Evolutionary conservation across 2,113 vertebrate genomes (phyloP), one percentile per base, ranked within the genome.

Genomic region (Neoarius graeffei): DNA sequence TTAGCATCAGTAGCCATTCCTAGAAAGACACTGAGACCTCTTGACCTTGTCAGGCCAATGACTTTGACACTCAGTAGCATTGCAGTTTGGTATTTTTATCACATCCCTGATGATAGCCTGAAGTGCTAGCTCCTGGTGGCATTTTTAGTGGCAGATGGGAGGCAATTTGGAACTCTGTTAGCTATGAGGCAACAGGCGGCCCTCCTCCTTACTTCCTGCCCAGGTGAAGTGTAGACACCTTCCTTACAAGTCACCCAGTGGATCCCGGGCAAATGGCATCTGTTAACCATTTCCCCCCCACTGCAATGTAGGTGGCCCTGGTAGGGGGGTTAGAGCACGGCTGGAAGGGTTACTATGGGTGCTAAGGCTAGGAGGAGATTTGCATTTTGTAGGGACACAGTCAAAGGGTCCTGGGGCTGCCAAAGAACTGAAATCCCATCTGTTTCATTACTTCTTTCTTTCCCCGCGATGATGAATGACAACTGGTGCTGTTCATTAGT

Each of bases 131-230:
- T 77, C 84, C 80, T 89, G 93, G 84, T 84, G 85, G 77, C 74
- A 20, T 88, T 91, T 93, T 91, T 92, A 83, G 90, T 86, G 48
- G 80, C 87, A 90, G 88, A 90, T 64, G 69, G 91, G 90, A 90
- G 88, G 87, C 76, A 87, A 91, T 91, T 94, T 92, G 91, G 89
- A 92, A 83, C 86, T 82, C 69, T 86, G 91, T 93, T 93, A 93
- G 86, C 27, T 59, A 23, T 30, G n/a, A 87, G 92, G 88, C 91
- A 89, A 84, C 90, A 92, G 89, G 92, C 89, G 89, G 88, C 48
- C 35, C 85, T 56, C 84, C 54, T 86, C 50, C 91, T 81, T 85
- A 86, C 88, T 94, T 94, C 92, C 91, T 92, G 87, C 86, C 77
- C 81, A 88, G 91, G 89, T 91, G 90, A 90, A 91, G 86, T 88